Conservation (phyloP, 53 echinoderm and acorn worm genomes). For the Patiria pectinifera region DNA sequence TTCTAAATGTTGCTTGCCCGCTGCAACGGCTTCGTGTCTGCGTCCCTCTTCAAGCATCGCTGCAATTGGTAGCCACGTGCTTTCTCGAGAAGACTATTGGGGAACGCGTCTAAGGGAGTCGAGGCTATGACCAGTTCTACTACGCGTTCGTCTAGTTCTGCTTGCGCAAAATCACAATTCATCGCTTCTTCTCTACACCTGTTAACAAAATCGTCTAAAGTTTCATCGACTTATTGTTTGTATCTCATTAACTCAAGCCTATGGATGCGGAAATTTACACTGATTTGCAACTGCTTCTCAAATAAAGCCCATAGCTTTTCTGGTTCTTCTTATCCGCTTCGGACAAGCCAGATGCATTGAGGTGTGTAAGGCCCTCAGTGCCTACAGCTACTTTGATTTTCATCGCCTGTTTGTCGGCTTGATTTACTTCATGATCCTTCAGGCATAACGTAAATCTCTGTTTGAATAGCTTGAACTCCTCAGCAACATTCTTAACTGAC, state of each 20-base stretch:
- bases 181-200: slow-evolving; percentile 52
- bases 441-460: too few species aligned
- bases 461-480: too few species aligned
- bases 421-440: too few species aligned
- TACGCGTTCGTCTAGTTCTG: slow-evolving; percentile 61
- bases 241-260: slow-evolving; percentile 68
- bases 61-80: slow-evolving; percentile 33
- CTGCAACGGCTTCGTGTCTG: too few species aligned
- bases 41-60: too few species aligned
- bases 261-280: too few species aligned
- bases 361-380: slow-evolving; percentile 51
- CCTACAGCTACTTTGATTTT: too few species aligned
- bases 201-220: slow-evolving; percentile 60
- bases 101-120: slow-evolving; percentile 65
- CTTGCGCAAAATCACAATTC: slow-evolving; percentile 28
- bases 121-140: slow-evolving; percentile 70
- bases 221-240: slow-evolving; percentile 51
- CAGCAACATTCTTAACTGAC: too few species aligned
- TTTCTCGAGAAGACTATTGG: slow-evolving; percentile 46
- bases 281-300: too few species aligned
- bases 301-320: slow-evolving; percentile 55
- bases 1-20: too few species aligned
- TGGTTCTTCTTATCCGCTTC: slow-evolving; percentile 59
- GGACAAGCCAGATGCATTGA: too few species aligned
- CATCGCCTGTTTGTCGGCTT: too few species aligned